Evolutionary conservation across 2,888 invertebrate species (phyloP), one percentile per base, ranked within the genome.

Genomic region (Ophioninae sp.): DNA sequence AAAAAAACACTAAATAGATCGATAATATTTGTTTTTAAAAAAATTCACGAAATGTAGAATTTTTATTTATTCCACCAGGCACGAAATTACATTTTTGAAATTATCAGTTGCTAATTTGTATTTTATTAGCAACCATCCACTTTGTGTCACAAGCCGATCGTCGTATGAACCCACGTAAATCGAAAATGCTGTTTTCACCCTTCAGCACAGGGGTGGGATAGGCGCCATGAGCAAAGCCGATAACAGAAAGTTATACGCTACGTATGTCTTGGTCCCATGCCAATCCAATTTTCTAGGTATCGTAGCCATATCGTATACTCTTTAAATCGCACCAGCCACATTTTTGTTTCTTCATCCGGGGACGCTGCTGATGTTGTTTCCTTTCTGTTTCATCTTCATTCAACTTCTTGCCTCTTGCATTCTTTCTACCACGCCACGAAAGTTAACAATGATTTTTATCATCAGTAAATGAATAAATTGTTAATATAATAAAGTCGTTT

Each of bases 261-360:
- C 56, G n/a, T 64, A 71, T 64, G 64, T 64, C 71, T 87, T 87
- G 86, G 83, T 85, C 64, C 72, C 56, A 76, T 74, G 85, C 86
- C 86, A 87, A 87, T 85, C 86, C 86, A 87, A 87, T 87, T 87
- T 87, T 82, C 83, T 72, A 72, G 72, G 81, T 86, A 86, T 85
- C 79, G 85, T 74, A 78, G 79, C 82, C 83, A 77, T 84, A 73
- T 85, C 86, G 83, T 83, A 82, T 61, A 80, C 72, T 64, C 79
- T 85, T 86, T 84, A 85, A 86, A 85, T 85, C 86, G 81, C 75
- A 82, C 83, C 82, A 83, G 51, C 13, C 51, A 86, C 84, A 83
- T 85, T 85, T 80, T 79, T 69, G 10, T 51, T 51, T 17, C 51
- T 51, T 17, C 51, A 51, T 51, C 51, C 13, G 51, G 51, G 13